These are phyloP conservation scores for Caenorhabditis angaria DNA, from an alignment of 2,888 invertebrate genomes.

Conservation along the genomic window DNA sequence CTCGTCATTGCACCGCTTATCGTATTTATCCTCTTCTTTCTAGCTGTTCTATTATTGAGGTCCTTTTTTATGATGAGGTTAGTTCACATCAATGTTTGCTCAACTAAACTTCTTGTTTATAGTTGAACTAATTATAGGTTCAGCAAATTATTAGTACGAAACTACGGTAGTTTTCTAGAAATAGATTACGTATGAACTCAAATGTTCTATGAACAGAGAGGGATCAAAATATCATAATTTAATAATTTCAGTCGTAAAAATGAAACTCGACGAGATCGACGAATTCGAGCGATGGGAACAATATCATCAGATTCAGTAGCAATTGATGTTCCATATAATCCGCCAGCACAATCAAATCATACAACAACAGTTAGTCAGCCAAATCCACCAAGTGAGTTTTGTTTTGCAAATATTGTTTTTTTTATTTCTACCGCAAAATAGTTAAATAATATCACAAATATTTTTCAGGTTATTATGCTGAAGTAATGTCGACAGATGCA, in stretches of 20 bases:
- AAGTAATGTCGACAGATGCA: conserved; percentile 40
- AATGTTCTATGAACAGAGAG: background rate
- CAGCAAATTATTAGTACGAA: too few species aligned
- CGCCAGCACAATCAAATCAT: background rate
- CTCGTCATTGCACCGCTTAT: conserved; percentile 38
- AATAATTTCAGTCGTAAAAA: conserved; percentile 8
- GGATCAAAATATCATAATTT: background rate
- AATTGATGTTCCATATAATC: background rate
- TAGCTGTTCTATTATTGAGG: conserved; percentile 25
- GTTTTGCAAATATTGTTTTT: background rate
- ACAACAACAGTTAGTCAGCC: background rate
- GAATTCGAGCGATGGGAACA: background rate
- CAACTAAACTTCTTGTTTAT: background rate
- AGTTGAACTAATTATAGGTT: too few species aligned
- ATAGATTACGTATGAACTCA: background rate
- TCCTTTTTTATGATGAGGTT: conserved; percentile 33
- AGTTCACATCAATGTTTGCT: conserved; percentile 10
- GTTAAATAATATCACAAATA: too few species aligned
- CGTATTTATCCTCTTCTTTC: conserved; percentile 33
- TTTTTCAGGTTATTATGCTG: conserved; percentile 50
- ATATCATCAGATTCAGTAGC: background rate
- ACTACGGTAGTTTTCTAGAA: background rate
- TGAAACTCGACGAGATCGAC: conserved; percentile 29
- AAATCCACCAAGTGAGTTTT: background rate
- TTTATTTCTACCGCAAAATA: background rate